These are phyloP conservation scores for Pangasianodon gigas DNA, from an alignment of 2,113 vertebrate species.

Conservation along the genomic window DNA sequence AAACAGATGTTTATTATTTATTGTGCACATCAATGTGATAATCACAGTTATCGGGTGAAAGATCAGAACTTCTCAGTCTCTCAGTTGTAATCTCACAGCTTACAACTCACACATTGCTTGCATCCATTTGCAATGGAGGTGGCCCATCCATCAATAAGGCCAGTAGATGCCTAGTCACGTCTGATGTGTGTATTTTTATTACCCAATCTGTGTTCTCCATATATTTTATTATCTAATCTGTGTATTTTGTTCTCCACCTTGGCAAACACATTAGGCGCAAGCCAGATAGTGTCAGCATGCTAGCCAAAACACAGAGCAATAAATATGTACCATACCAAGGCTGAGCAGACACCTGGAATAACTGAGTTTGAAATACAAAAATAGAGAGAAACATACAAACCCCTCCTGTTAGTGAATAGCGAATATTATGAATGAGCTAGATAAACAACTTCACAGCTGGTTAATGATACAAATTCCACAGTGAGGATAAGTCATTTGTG, in stretches of 20 bases:
- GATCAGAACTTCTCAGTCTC: neutral
- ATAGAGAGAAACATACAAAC: neutral
- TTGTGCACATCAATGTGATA: neutral
- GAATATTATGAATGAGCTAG: neutral
- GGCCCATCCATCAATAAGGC: neutral
- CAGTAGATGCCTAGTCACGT: neutral
- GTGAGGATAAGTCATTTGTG: neutral
- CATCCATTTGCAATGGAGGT: neutral
- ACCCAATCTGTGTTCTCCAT: neutral
- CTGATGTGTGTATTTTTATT: neutral
- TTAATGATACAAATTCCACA: neutral
- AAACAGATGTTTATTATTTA: no score
- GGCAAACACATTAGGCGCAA: neutral
- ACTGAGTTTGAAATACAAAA: neutral
- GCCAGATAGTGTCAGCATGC: neutral
- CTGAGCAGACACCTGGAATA: neutral
- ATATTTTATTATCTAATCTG: conserved; percentile 15
- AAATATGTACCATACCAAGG: neutral
- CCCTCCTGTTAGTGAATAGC: neutral
- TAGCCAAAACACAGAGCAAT: neutral
- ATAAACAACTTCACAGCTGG: neutral
- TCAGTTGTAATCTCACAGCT: neutral
- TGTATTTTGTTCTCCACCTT: neutral
- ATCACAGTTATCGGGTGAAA: neutral
- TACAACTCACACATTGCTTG: neutral